Percentiles rank a stretch among this genome's conserved stretches.
Evolutionary conservation across 2,888 invertebrate species (phyloP).

Genomic region (Acrobasis consociella): DNA sequence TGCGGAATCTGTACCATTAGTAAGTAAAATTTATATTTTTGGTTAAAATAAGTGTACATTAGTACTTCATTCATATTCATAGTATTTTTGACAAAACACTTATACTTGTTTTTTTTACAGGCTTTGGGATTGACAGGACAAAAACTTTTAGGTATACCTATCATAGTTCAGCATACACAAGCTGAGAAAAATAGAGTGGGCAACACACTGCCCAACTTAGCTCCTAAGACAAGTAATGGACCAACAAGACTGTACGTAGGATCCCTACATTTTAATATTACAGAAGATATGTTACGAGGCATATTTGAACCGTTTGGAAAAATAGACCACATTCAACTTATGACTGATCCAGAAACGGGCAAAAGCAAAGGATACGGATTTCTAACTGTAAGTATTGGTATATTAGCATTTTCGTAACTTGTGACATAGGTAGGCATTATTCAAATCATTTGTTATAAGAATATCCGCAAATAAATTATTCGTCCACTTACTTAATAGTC

Average conservation of each 20-base stretch:
- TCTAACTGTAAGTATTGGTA: slow-evolving; percentile 89
- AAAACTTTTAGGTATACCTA: slow-evolving; percentile 96
- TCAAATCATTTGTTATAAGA: no score
- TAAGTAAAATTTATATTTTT: slow-evolving; percentile 64
- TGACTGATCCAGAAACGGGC: slow-evolving; percentile 97
- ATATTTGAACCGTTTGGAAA: slow-evolving; percentile 99
- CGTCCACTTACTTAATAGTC: no score
- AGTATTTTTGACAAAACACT: neutral
- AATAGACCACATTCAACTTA: slow-evolving; percentile 96
- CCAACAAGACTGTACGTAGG: slow-evolving; percentile 99
- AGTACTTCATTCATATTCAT: neutral
- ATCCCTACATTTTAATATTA: slow-evolving; percentile 98
- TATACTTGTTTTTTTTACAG: slow-evolving; percentile 72
- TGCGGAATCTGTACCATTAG: slow-evolving; percentile 97
- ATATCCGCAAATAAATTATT: no score
- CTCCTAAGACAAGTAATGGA: slow-evolving; percentile 94
- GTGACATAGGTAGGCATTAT: no score
- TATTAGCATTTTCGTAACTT: no score
- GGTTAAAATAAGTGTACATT: neutral
- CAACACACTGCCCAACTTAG: slow-evolving; percentile 91
- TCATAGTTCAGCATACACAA: slow-evolving; percentile 99
- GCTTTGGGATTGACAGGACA: slow-evolving; percentile 98
- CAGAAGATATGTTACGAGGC: slow-evolving; percentile 98
- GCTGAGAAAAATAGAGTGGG: slow-evolving; percentile 97
- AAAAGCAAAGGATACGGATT: slow-evolving; percentile 99